phyloP scores from a whole-genome alignment of 2,797 vertebrate genomes.

The Dryobates pubescens region DNA sequence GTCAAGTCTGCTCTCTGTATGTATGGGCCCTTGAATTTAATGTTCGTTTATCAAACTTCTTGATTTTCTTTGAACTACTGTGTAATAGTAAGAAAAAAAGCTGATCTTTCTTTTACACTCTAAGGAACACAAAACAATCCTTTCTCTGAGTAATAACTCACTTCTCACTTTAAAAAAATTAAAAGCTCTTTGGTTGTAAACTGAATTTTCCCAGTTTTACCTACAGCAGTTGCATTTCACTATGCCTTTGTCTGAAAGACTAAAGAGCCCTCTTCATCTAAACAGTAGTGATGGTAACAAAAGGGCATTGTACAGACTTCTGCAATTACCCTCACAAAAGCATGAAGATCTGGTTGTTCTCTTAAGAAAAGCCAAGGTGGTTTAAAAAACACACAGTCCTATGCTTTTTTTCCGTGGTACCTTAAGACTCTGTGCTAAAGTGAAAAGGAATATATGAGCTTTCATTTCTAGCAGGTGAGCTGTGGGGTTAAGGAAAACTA shows the following conservation, averaged over 20 bases:
- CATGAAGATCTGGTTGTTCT: not conserved
- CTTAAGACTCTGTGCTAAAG: not conserved
- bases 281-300: not conserved
- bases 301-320: not conserved
- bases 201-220: slow-evolving; percentile 16
- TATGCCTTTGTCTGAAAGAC: slow-evolving; percentile 1
- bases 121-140: not conserved
- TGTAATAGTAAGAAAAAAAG: not conserved
- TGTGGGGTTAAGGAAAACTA: not conserved
- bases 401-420: not conserved
- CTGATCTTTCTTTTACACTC: not conserved
- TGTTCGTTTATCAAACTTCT: not conserved
- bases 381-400: not conserved
- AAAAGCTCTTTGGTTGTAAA: not conserved
- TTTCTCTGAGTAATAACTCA: not conserved
- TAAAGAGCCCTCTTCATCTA: slow-evolving; percentile 1
- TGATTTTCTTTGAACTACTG: slow-evolving; percentile 3
- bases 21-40: not conserved
- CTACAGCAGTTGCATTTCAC: not conserved
- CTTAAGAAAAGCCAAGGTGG: not conserved
- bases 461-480: not conserved
- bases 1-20: not conserved
- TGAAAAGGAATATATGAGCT: not conserved
- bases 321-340: slow-evolving; percentile 4
- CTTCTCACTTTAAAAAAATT: not conserved